Conservation (phyloP, 2,888 invertebrate genomes). For the Deroplatys truncata region DNA sequence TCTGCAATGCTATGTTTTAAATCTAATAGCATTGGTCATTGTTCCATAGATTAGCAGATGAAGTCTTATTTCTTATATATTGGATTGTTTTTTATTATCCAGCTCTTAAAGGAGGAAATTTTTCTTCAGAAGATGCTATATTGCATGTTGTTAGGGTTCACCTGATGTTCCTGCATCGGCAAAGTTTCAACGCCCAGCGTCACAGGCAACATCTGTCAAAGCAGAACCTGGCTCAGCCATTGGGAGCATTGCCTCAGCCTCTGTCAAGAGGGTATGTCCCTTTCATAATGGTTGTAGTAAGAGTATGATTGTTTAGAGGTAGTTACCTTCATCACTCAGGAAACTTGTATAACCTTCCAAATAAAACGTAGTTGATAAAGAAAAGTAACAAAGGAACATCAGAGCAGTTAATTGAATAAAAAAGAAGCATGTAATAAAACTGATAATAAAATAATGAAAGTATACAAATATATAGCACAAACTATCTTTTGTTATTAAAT, state of each 20-base stretch:
- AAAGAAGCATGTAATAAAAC: not conserved
- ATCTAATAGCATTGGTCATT: not conserved
- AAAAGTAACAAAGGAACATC: not conserved
- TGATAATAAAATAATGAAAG: too few species aligned
- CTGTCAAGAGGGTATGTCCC: constrained; percentile 35
- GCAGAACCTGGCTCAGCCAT: constrained; percentile 52
- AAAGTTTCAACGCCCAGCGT: constrained; percentile 16
- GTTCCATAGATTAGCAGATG: not conserved
- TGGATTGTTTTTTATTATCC: not conserved
- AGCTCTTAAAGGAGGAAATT: not conserved
- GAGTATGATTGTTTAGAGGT: not conserved
- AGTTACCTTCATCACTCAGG: not conserved
- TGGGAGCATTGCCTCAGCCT: constrained; percentile 46
- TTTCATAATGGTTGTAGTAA: not conserved
- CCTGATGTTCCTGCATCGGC: not conserved
- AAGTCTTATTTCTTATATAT: not conserved
- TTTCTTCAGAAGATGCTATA: not conserved
- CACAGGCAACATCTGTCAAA: constrained; percentile 49
- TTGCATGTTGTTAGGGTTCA: not conserved
- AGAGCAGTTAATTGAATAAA: not conserved
- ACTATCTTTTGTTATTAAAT: too few species aligned
- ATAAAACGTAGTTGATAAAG: not conserved
- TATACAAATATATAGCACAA: too few species aligned
- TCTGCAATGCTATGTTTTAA: not conserved
- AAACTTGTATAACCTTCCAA: not conserved